phyloP scores from a whole-genome alignment of 2,888 invertebrate species.

The Agrochola lychnidis region DNA sequence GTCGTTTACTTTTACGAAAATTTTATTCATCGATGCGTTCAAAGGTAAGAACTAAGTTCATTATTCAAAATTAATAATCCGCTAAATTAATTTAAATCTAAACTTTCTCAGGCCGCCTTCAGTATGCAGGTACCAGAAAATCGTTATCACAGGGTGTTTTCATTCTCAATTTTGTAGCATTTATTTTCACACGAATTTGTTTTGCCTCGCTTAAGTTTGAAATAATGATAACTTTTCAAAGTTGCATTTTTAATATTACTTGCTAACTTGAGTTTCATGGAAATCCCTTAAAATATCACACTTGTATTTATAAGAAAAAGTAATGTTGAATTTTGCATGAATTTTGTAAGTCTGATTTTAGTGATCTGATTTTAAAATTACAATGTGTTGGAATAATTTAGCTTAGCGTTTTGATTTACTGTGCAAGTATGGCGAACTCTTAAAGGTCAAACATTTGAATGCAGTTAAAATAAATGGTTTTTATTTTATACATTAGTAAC shows the following conservation, averaged over 20 bases:
- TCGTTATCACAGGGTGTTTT: slow-evolving; percentile 78
- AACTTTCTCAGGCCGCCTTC: slow-evolving; percentile 82
- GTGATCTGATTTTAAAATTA: slow-evolving; percentile 50
- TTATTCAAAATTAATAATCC: slow-evolving; percentile 89
- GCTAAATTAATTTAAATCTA: slow-evolving; percentile 82
- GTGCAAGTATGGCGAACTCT: background rate
- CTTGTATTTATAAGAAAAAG: slow-evolving; percentile 53
- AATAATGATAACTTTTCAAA: slow-evolving; percentile 49
- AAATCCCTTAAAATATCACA: slow-evolving; percentile 50
- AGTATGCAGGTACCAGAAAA: slow-evolving; percentile 74
- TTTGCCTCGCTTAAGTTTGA: slow-evolving; percentile 35
- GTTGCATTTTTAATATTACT: slow-evolving; percentile 51
- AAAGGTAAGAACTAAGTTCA: slow-evolving; percentile 78
- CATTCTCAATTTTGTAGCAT: slow-evolving; percentile 59
- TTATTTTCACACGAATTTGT: slow-evolving; percentile 50
- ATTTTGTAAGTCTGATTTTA: slow-evolving; percentile 34
- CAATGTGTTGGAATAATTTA: slow-evolving; percentile 46
- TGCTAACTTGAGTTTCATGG: slow-evolving; percentile 38
- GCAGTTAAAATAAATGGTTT: too few relatives aligned
- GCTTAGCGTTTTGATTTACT: slow-evolving; percentile 24
- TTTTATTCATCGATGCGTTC: slow-evolving; percentile 64
- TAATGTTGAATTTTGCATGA: slow-evolving; percentile 44
- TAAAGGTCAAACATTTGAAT: background rate
- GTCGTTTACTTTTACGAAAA: slow-evolving; percentile 61
- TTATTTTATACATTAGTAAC: too few relatives aligned